Evolutionary conservation across 2,113 vertebrate genomes (phyloP).

Genomic region (Clarias magur): DNA sequence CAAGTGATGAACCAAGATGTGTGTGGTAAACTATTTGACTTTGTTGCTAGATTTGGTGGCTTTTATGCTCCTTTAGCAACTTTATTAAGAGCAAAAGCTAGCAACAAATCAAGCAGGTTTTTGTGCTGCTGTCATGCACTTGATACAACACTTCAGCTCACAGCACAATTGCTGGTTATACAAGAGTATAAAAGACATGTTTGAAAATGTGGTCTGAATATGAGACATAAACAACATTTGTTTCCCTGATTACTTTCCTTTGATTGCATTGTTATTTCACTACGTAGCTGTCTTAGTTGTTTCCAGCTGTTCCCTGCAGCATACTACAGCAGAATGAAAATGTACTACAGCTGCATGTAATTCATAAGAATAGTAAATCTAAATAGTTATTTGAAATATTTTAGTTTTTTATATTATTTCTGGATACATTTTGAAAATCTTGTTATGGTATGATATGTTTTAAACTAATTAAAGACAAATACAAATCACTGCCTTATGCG

Average conservation of each 20-base stretch:
- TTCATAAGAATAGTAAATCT: not conserved
- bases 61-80: not conserved
- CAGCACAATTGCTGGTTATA: not conserved
- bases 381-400: not conserved
- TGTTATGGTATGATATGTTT: not conserved
- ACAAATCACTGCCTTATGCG: not conserved
- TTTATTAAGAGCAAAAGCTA: not conserved
- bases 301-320: constrained; percentile 7
- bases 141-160: not conserved
- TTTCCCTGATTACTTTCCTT: not conserved
- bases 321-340: not conserved
- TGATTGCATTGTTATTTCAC: not conserved
- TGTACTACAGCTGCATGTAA: constrained; percentile 9
- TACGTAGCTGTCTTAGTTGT: not conserved
- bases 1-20: not conserved
- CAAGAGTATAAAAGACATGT: not conserved
- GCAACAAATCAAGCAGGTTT: not conserved
- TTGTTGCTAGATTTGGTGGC: not conserved
- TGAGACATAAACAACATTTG: not conserved
- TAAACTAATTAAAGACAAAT: not conserved
- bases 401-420: not conserved
- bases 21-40: not conserved
- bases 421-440: not conserved
- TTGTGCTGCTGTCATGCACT: not conserved
- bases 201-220: not conserved